Evolutionary conservation across 1,140 invertebrate genomes (phyloP).

Genomic region (Drosophila watanabei): DNA sequence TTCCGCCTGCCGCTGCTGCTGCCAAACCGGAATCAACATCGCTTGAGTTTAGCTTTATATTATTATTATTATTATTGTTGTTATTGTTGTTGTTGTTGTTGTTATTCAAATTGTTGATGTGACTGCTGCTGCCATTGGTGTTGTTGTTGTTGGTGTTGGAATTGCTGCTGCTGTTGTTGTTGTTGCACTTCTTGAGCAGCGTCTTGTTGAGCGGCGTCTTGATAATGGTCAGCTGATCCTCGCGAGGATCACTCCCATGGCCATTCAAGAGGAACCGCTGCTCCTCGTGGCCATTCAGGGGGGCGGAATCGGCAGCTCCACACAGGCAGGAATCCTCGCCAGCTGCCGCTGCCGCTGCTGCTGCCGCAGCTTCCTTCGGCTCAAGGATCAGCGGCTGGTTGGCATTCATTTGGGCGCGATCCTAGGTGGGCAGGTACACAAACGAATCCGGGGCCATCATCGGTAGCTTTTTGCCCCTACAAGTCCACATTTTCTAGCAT

Average conservation of each 20-base stretch:
- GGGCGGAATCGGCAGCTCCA: not conserved
- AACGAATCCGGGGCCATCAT: constrained; percentile 46
- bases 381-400: constrained; percentile 44
- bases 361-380: constrained; percentile 22
- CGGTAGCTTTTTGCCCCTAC: constrained; percentile 16
- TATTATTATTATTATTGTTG: constrained; percentile 12
- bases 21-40: constrained; percentile 75
- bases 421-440: constrained; percentile 60
- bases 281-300: constrained; percentile 33
- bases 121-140: constrained; percentile 59
- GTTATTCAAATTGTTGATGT: constrained; percentile 34
- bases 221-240: constrained; percentile 71
- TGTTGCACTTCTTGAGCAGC: constrained; percentile 79
- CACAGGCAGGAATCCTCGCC: constrained; percentile 12
- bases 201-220: constrained; percentile 81
- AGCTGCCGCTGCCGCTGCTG: not conserved
- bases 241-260: constrained; percentile 15
- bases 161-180: constrained; percentile 38
- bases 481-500: constrained; percentile 32
- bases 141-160: constrained; percentile 41
- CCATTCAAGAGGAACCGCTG: constrained; percentile 17
- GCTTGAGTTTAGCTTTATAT: constrained; percentile 13
- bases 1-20: constrained; percentile 68
- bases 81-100: constrained; percentile 21
- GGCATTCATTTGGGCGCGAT: constrained; percentile 41